phyloP scores from a whole-genome alignment of 2,888 invertebrate species.

The Ichneumoninae sp. region DNA sequence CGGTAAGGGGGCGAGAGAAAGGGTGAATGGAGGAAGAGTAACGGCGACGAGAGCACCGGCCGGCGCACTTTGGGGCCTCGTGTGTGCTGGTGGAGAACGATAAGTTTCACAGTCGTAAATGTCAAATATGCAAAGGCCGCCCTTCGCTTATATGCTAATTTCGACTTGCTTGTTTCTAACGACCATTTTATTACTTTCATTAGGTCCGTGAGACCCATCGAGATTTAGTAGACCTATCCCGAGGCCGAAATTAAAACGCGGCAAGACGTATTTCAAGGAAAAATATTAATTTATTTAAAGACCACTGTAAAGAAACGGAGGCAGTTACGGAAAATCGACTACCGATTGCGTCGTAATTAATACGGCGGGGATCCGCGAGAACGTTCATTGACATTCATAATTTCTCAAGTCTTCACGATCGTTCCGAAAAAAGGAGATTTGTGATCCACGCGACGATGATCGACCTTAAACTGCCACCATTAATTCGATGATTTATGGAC shows the following conservation, averaged over 20 bases:
- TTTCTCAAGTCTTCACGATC: neutral
- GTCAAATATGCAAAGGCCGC: slow-evolving; percentile 63
- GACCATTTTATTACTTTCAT: slow-evolving; percentile 66
- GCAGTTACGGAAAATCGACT: neutral
- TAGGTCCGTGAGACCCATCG: slow-evolving; percentile 48
- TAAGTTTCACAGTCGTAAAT: slow-evolving; percentile 66
- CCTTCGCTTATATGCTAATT: slow-evolving; percentile 64
- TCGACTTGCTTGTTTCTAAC: slow-evolving; percentile 64
- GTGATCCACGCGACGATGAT: neutral
- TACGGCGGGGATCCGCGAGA: neutral
- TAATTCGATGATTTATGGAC: neutral
- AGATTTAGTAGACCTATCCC: slow-evolving; percentile 56
- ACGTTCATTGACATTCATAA: neutral
- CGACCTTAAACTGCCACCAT: neutral
- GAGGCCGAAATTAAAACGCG: slow-evolving; percentile 38
- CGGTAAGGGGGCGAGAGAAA: slow-evolving; percentile 17
- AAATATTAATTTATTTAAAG: neutral
- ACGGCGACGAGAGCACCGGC: slow-evolving; percentile 34
- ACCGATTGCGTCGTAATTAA: neutral
- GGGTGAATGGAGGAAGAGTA: slow-evolving; percentile 21
- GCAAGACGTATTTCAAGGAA: slow-evolving; percentile 10
- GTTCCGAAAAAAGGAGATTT: neutral
- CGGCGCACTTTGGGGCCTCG: slow-evolving; percentile 13
- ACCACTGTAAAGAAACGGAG: neutral
- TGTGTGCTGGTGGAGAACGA: slow-evolving; percentile 45